Conservation (phyloP, 92 coral and sea anemone species). For the Palythoa grandiflora region DNA sequence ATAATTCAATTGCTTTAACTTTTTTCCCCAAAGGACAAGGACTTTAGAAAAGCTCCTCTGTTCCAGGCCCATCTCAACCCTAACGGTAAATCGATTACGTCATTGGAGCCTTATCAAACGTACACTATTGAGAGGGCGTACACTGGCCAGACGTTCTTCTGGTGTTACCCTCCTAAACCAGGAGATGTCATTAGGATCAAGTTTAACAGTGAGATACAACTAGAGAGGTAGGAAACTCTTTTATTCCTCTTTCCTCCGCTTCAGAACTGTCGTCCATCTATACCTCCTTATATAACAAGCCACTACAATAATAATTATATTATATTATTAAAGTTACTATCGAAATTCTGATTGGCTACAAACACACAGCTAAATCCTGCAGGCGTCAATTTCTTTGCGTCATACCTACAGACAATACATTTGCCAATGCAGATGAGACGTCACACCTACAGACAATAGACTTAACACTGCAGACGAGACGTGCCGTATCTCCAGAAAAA, state of each 20-base stretch:
- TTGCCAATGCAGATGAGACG: no score
- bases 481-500: no score
- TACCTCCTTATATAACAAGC: not conserved
- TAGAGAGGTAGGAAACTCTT: conserved; percentile 70
- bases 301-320: no score
- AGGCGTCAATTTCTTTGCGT: no score
- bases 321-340: no score
- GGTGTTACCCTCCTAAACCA: conserved; percentile 93
- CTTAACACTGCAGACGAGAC: no score
- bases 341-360: no score
- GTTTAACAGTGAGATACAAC: conserved; percentile 67
- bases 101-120: conserved; percentile 83
- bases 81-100: conserved; percentile 71
- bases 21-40: conserved; percentile 79
- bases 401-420: no score
- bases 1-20: not conserved
- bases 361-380: no score
- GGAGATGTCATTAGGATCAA: conserved; percentile 89
- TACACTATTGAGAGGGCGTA: conserved; percentile 87
- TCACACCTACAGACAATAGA: no score
- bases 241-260: no score
- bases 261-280: not conserved
- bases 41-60: conserved; percentile 95
- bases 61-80: conserved; percentile 99
- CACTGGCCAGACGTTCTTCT: conserved; percentile 97